These are phyloP conservation scores for Agrotis clavis DNA, from an alignment of 2,888 invertebrate species.

Conservation along the genomic window DNA sequence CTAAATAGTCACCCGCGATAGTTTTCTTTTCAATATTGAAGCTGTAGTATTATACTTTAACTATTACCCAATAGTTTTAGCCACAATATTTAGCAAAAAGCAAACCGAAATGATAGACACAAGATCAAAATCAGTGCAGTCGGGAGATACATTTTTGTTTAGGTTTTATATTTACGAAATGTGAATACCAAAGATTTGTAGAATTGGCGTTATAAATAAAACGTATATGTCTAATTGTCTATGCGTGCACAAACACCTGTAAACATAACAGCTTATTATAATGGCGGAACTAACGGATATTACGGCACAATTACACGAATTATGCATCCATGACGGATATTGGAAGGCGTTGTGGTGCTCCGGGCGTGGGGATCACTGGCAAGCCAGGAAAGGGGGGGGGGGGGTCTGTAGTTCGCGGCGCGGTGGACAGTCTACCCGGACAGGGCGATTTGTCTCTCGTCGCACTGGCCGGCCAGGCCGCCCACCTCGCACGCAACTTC, in stretches of 20 bases:
- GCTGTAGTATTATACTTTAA: not conserved
- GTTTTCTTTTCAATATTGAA: constrained; percentile 11
- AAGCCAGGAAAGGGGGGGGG: not conserved
- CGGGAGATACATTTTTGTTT: no score
- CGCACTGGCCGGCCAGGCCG: constrained; percentile 81
- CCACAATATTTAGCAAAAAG: no score
- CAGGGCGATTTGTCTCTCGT: constrained; percentile 81
- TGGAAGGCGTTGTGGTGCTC: not conserved
- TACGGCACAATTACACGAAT: constrained; percentile 37
- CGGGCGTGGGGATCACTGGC: not conserved
- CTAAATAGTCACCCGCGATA: constrained; percentile 46
- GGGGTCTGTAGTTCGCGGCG: constrained; percentile 35
- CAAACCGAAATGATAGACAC: no score
- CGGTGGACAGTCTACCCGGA: constrained; percentile 88
- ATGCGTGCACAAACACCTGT: constrained; percentile 20
- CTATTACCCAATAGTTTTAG: not conserved
- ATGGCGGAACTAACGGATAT: constrained; percentile 32
- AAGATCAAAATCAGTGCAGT: no score
- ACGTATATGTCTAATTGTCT: not conserved
- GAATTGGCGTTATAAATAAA: constrained; percentile 1
- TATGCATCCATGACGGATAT: constrained; percentile 14
- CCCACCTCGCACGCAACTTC: constrained; percentile 68
- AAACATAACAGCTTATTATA: constrained; percentile 19
- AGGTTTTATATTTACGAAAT: no score
- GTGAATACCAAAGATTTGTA: not conserved